Conservation (phyloP, 2,888 invertebrate genomes). For the Diaperis boleti region DNA sequence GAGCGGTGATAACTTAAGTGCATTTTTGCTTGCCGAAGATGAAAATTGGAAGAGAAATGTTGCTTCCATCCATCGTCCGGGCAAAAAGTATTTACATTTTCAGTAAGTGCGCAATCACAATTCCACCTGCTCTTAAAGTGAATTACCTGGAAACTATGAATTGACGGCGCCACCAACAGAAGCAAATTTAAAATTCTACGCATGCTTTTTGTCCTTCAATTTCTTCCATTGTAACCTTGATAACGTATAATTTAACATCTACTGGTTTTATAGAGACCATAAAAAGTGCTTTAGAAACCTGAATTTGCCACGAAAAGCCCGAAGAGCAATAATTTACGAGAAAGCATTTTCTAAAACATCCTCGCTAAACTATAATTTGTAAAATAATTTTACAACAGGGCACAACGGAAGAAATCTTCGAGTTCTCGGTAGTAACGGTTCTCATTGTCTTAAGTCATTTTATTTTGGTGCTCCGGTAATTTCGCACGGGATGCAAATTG, state of each 20-base stretch:
- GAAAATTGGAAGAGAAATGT: no score
- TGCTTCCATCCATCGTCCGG: no score
- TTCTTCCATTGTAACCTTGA: constrained; percentile 25
- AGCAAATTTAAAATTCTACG: constrained; percentile 2
- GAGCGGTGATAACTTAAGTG: no score
- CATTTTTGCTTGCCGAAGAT: no score
- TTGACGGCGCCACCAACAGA: background rate
- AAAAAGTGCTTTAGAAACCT: constrained; percentile 21
- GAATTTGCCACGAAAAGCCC: constrained; percentile 15
- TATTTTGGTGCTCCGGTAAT: background rate
- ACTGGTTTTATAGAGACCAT: constrained; percentile 16
- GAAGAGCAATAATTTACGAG: constrained; percentile 2
- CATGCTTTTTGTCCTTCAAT: constrained; percentile 12
- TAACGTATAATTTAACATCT: constrained; percentile 21
- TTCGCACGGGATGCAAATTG: background rate
- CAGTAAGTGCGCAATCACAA: no score
- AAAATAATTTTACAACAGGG: background rate
- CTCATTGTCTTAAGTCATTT: background rate
- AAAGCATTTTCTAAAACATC: constrained; percentile 1
- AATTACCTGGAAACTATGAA: background rate
- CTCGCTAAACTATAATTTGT: constrained; percentile 7
- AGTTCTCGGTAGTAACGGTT: background rate
- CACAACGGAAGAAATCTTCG: background rate
- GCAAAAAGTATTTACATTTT: no score
- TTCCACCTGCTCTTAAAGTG: background rate